These are phyloP conservation scores for Poecilia gillii DNA, from an alignment of 2,797 vertebrate species.

Conservation along the genomic window DNA sequence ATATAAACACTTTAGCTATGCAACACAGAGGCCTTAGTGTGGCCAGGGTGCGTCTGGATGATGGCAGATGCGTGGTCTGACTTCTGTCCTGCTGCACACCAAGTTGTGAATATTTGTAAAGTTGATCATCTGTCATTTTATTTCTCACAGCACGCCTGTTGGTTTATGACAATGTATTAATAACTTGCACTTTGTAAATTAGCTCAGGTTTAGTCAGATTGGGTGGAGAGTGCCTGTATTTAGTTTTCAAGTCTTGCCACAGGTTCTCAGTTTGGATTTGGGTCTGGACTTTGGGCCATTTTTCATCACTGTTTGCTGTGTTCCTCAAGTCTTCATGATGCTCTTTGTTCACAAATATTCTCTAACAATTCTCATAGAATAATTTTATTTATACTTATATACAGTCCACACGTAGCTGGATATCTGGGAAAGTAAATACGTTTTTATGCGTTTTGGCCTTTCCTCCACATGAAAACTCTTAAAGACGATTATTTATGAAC, in stretches of 20 bases:
- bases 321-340: background rate
- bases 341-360: background rate
- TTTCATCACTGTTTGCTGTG: background rate
- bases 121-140: background rate
- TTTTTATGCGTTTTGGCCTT: too few relatives aligned
- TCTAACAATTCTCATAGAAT: background rate
- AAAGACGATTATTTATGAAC: too few relatives aligned
- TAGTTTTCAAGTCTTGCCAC: background rate
- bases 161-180: background rate
- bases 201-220: background rate
- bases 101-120: background rate
- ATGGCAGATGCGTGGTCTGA: constrained; percentile 19
- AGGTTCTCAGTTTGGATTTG: background rate
- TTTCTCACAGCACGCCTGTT: background rate
- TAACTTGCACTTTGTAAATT: background rate
- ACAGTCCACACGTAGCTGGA: too few relatives aligned
- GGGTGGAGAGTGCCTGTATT: background rate
- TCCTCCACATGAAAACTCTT: too few relatives aligned
- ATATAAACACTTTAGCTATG: constrained; percentile 73
- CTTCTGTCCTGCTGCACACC: background rate
- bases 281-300: background rate
- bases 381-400: background rate
- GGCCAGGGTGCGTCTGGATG: constrained; percentile 30
- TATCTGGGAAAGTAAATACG: too few relatives aligned
- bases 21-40: constrained; percentile 23